phyloP scores from a whole-genome alignment of 64 coral and sea anemone genomes.

The Stylophora pistillata region DNA sequence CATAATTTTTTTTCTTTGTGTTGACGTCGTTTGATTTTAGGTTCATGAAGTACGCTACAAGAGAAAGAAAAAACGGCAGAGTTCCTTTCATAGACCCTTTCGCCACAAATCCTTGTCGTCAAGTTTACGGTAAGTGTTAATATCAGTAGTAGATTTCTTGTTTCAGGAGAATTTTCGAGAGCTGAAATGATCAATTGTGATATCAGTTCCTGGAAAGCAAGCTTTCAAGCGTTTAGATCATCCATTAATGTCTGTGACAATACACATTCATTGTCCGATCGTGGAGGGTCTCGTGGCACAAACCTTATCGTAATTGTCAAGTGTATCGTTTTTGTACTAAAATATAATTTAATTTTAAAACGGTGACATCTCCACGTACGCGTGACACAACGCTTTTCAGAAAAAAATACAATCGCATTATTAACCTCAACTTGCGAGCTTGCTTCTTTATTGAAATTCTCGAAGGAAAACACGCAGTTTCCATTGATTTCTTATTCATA shows the following conservation, averaged over 20 bases:
- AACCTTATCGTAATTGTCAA: background rate
- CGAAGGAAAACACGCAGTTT: background rate
- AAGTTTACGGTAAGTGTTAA: slow-evolving; percentile 85
- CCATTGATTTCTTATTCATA: slow-evolving; percentile 17
- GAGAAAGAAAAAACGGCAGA: slow-evolving; percentile 90
- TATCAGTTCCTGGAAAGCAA: too few species aligned
- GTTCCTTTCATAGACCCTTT: slow-evolving; percentile 96
- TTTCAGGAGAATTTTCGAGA: too few species aligned
- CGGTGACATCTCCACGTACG: background rate
- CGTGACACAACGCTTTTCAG: background rate
- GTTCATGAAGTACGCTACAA: slow-evolving; percentile 96
- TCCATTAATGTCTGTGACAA: too few species aligned
- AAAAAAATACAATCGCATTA: background rate
- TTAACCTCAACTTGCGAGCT: background rate
- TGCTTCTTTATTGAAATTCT: background rate
- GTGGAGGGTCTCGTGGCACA: background rate
- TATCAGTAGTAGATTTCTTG: too few species aligned
- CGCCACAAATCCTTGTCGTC: slow-evolving; percentile 87
- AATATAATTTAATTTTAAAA: background rate
- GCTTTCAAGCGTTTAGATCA: too few species aligned
- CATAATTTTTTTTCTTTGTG: background rate
- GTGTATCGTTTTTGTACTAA: background rate
- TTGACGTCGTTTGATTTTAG: slow-evolving; percentile 45
- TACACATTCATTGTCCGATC: background rate
- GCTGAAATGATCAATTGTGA: too few species aligned